phyloP scores from a whole-genome alignment of 2,888 invertebrate species.

The Synanthedon tipuliformis region DNA sequence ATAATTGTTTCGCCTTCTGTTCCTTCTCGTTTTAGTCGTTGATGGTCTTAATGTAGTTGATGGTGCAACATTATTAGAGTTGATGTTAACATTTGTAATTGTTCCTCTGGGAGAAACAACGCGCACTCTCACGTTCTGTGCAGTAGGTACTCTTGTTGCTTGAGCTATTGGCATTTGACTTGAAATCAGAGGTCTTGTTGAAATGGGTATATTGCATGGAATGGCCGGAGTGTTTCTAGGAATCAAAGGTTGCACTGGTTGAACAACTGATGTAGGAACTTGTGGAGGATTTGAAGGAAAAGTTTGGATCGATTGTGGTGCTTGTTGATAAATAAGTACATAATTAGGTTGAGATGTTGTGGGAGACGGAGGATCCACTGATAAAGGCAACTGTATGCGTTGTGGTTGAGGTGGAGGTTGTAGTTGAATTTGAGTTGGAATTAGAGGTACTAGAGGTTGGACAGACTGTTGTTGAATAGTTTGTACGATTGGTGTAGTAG shows the following conservation, averaged over 20 bases:
- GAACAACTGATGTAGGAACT: neutral
- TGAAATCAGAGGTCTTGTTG: neutral
- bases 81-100: slow-evolving; percentile 43
- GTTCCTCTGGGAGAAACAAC: slow-evolving; percentile 42
- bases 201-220: neutral
- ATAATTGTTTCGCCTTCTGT: slow-evolving; percentile 35
- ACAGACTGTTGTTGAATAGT: neutral
- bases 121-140: slow-evolving; percentile 28
- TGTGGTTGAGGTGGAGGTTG: neutral
- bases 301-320: slow-evolving; percentile 19
- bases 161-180: neutral
- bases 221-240: neutral
- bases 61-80: slow-evolving; percentile 23
- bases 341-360: slow-evolving; percentile 14
- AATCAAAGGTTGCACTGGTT: neutral
- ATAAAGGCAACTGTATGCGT: neutral
- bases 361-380: slow-evolving; percentile 1
- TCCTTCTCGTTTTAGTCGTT: slow-evolving; percentile 3
- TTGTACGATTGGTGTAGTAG: neutral
- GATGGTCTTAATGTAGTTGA: slow-evolving; percentile 17
- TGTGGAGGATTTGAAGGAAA: neutral
- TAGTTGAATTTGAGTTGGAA: neutral
- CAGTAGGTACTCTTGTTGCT: slow-evolving; percentile 8
- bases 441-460: neutral
- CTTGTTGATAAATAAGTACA: slow-evolving; percentile 31